phyloP scores from a whole-genome alignment of 1,140 invertebrate genomes.

The Myzus persicae region DNA sequence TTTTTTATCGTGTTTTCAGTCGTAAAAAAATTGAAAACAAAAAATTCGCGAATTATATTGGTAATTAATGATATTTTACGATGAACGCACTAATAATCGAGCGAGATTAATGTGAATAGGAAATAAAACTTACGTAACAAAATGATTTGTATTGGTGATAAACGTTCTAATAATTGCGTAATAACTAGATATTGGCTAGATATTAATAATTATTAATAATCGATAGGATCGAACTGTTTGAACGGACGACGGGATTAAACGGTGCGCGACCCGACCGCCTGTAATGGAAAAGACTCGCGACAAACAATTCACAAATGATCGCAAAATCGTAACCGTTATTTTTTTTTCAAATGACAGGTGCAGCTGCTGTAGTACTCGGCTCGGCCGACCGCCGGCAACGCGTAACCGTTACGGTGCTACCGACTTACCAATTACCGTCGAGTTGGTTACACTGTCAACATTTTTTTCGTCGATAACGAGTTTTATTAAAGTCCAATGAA shows the following conservation, averaged over 20 bases:
- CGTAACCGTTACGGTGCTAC: not conserved
- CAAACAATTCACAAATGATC: constrained; percentile 29
- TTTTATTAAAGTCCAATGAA: too few species aligned
- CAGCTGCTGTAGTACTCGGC: not conserved
- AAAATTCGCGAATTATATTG: not conserved
- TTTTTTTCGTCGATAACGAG: not conserved
- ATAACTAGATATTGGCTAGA: not conserved
- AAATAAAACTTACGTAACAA: not conserved
- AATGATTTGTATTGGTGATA: not conserved
- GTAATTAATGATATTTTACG: not conserved
- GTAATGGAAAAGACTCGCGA: not conserved
- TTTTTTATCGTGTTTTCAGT: not conserved
- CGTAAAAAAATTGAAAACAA: not conserved
- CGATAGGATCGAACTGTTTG: not conserved
- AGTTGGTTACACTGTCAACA: not conserved
- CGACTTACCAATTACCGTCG: not conserved
- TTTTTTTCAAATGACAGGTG: constrained; percentile 56
- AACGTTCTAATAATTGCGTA: not conserved
- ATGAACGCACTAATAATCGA: not conserved
- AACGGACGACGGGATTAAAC: not conserved
- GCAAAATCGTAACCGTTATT: constrained; percentile 33
- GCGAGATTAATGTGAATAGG: not conserved
- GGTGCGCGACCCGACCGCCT: constrained; percentile 36
- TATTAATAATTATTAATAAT: not conserved
- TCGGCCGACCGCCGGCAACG: not conserved